Conservation (phyloP, 1,140 invertebrate genomes). For the Zelostemma sp. region DNA sequence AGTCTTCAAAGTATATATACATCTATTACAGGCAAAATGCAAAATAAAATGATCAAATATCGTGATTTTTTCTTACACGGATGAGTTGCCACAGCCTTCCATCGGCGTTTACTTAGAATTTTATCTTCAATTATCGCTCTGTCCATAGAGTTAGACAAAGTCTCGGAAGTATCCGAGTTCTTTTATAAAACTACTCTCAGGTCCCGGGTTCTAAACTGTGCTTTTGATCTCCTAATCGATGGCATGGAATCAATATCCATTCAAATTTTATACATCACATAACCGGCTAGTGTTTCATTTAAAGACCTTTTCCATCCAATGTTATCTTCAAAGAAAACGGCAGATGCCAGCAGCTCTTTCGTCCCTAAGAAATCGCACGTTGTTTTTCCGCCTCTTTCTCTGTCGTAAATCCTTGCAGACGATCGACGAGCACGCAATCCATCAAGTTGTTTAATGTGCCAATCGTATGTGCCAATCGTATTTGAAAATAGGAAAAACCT, state of each 20-base stretch:
- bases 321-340: conserved; percentile 67
- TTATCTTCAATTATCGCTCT: conserved; percentile 72
- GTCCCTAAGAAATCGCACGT: conserved; percentile 71
- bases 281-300: conserved; percentile 51
- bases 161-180: conserved; percentile 77
- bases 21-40: too few species aligned
- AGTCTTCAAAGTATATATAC: too few species aligned
- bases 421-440: conserved; percentile 74
- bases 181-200: conserved; percentile 74
- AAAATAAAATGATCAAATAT: conserved; percentile 64
- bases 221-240: conserved; percentile 73
- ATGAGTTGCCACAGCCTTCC: conserved; percentile 75
- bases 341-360: conserved; percentile 73
- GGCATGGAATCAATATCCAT: conserved; percentile 79
- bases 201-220: conserved; percentile 76
- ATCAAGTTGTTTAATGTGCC: conserved; percentile 69
- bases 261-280: conserved; percentile 74
- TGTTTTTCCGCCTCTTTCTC: conserved; percentile 69
- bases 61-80: conserved; percentile 75
- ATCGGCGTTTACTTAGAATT: conserved; percentile 59
- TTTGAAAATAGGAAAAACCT: conserved; percentile 18
- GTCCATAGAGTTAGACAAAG: conserved; percentile 76
- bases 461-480: conserved; percentile 58
- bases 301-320: conserved; percentile 48
- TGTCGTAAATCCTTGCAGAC: conserved; percentile 69